phyloP scores from a whole-genome alignment of 2,113 vertebrate genomes.

The Hippopotamus amphibius region DNA sequence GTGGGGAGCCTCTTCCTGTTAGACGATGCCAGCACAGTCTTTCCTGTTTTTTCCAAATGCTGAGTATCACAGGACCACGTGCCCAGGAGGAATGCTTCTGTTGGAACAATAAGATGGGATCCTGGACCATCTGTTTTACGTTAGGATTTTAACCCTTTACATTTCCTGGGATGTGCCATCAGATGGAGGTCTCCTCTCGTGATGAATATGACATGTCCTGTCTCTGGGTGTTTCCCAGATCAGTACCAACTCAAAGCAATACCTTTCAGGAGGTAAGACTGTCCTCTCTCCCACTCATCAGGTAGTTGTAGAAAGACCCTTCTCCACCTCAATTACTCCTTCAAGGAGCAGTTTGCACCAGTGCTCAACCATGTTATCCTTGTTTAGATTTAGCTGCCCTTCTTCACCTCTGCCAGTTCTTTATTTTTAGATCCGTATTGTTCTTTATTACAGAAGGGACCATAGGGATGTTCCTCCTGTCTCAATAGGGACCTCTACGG shows the following conservation, averaged over 20 bases:
- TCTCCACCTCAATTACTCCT: background rate
- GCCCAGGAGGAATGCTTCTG: background rate
- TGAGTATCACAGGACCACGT: background rate
- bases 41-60: background rate
- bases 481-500: background rate
- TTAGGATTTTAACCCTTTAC: background rate
- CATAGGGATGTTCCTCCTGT: background rate
- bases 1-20: background rate
- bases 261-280: background rate
- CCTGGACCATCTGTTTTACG: accelerated
- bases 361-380: background rate
- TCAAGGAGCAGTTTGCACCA: too few species aligned
- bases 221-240: background rate
- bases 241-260: background rate
- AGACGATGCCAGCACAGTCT: background rate
- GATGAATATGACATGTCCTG: background rate
- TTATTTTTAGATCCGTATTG: background rate
- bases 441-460: background rate
- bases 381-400: background rate
- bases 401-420: background rate
- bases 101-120: background rate
- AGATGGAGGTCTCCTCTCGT: background rate
- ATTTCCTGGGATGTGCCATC: background rate
- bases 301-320: background rate
- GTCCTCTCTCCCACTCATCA: background rate